Base-by-base conservation (phyloP, 2,888 invertebrate genomes). In the Dryomyza anilis region DNA sequence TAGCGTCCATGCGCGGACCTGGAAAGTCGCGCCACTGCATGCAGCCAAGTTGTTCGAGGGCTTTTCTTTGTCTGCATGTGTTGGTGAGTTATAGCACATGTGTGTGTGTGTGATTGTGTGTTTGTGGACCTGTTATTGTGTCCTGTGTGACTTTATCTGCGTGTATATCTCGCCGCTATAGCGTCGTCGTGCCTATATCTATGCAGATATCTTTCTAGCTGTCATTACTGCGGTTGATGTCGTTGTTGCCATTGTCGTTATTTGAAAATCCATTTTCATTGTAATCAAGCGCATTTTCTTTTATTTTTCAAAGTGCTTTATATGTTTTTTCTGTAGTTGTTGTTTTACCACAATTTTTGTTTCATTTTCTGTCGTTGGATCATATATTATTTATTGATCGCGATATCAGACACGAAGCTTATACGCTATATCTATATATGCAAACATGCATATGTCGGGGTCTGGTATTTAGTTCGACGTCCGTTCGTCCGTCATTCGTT, bases 341-440 rank as follows among this genome's bases (percentile, higher is more conserved):
- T 60, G 48, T 43, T 61, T 65, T 45, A n/a, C n/a, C 56, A 48
- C 45, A 21, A 29, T 2, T 57, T 43, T 57, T 58, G 61, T 59
- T 53, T 50, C 48, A 3, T 57, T 67, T 66, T 55, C 19, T 10
- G n/a, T 30, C 60, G 71, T 72, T 74, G 73, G 77, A 80, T 78
- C 77, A 82, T 81, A 77, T 79, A 80, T 75, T 75, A 76, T 76
- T 82, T 81, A 82, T 80, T 80, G 81, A 81, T 81, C 81, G 77
- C 76, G 82, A 82, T 81, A 80, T 75, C 76, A 75, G 74, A 76
- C 81, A 81, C 82, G 82, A 81, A 81, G 76, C 76, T 75, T 68
- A 68, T n/a, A n/a, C n/a, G n/a, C n/a, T n/a, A n/a, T n/a, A n/a
- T n/a, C n/a, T n/a, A n/a, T n/a, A n/a, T n/a, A n/a, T n/a, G n/a